phyloP scores from a whole-genome alignment of 2,888 invertebrate species.

The Oligia strigilis region DNA sequence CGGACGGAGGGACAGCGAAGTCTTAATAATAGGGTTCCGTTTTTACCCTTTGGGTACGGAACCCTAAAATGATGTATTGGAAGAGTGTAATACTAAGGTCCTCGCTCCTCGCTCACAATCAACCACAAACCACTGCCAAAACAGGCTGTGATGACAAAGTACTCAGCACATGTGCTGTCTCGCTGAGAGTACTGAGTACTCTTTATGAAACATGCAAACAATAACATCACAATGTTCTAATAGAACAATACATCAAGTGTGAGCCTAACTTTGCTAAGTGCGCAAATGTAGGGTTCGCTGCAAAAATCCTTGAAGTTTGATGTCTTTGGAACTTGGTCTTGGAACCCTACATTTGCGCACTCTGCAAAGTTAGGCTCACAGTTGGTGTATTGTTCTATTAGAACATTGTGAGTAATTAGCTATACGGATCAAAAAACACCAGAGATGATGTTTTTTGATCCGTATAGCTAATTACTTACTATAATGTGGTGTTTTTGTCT shows the following conservation, averaged over 20 bases:
- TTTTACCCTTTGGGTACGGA: no score
- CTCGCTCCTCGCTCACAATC: constrained; percentile 26
- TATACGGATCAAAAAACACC: no score
- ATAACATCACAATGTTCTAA: constrained; percentile 17
- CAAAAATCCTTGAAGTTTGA: background rate
- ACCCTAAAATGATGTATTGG: no score
- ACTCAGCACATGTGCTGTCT: constrained; percentile 45
- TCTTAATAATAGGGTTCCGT: no score
- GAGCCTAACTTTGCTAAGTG: background rate
- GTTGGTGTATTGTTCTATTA: no score
- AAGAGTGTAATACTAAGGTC: background rate
- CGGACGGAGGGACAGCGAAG: no score
- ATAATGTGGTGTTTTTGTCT: background rate
- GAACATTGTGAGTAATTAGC: no score
- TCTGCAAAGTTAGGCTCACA: no score
- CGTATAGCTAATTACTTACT: background rate
- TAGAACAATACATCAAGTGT: constrained; percentile 10
- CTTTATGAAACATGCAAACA: constrained; percentile 38
- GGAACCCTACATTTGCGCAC: no score
- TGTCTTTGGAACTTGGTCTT: background rate
- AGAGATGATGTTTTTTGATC: no score
- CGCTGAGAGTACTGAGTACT: constrained; percentile 47
- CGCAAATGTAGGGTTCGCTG: background rate
- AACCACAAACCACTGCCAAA: constrained; percentile 15
- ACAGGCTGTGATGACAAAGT: constrained; percentile 58